Evolutionary conservation across 2,113 vertebrate species (phyloP).

Genomic region (Gavia stellata): DNA sequence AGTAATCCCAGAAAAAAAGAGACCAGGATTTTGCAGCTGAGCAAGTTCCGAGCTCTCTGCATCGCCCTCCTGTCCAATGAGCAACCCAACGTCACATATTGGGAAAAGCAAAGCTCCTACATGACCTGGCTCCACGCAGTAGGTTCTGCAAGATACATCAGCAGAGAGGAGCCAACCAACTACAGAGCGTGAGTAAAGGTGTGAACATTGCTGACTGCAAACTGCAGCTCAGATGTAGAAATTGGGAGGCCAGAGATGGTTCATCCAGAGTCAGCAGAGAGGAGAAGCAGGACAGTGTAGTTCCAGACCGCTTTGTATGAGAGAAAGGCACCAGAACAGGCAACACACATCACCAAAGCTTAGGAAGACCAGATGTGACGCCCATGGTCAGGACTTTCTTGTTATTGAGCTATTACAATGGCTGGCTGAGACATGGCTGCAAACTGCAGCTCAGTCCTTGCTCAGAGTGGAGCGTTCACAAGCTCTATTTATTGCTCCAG

Average conservation of each 20-base stretch:
- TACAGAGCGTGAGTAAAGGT: background rate
- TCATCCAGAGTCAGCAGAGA: background rate
- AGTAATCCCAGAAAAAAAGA: background rate
- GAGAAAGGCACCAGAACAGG: background rate
- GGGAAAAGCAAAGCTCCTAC: background rate
- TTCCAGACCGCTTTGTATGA: background rate
- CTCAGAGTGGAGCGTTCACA: background rate
- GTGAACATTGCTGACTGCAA: background rate
- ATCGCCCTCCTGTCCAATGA: rapidly evolving
- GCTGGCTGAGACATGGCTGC: background rate
- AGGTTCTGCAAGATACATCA: background rate
- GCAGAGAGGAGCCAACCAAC: background rate
- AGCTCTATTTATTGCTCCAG: background rate
- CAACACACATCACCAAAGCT: background rate
- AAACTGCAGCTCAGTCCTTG: background rate
- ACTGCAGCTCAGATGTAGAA: background rate
- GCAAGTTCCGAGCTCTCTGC: background rate
- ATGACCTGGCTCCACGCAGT: background rate
- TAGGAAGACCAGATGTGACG: background rate
- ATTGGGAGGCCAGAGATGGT: background rate
- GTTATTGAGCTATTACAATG: rapidly evolving
- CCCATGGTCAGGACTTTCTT: background rate
- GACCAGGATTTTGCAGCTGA: background rate
- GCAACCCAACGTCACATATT: rapidly evolving
- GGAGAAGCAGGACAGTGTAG: background rate